Conservation (phyloP, 2,888 invertebrate species). For the Drosophila nr. fundita region DNA sequence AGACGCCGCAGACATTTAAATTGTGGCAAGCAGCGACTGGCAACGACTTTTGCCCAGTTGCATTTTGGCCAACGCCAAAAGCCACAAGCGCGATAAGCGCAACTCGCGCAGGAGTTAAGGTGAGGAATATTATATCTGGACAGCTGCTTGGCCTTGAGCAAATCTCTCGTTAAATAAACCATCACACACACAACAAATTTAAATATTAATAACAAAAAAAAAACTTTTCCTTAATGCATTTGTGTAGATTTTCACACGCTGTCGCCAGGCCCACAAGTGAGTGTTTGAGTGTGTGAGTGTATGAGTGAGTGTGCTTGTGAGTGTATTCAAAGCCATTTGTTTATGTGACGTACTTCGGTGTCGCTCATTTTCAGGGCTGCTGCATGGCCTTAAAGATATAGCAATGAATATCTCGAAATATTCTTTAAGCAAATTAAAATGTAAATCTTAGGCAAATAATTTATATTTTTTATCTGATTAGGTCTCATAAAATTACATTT, state of each 20-base stretch:
- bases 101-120: constrained; percentile 6
- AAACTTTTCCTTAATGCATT: constrained; percentile 33
- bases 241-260: constrained; percentile 70
- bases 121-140: constrained; percentile 39
- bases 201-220: constrained; percentile 12
- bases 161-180: constrained; percentile 27
- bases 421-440: background rate
- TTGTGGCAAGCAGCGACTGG: constrained; percentile 39
- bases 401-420: background rate
- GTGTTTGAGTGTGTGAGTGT: constrained; percentile 4
- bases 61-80: constrained; percentile 32
- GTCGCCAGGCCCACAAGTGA: constrained; percentile 54
- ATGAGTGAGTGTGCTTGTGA: constrained; percentile 16
- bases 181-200: constrained; percentile 12
- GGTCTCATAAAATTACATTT: background rate
- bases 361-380: constrained; percentile 41
- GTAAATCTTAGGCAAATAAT: background rate
- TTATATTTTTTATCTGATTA: background rate
- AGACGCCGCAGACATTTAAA: constrained; percentile 61
- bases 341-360: constrained; percentile 42
- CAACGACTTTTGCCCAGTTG: constrained; percentile 40
- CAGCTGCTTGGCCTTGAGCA: constrained; percentile 35
- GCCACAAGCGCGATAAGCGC: constrained; percentile 25
- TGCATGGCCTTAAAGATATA: background rate
- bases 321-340: constrained; percentile 19